Base-by-base conservation (phyloP, 2,113 vertebrate genomes). In the Arenaria interpres region DNA sequence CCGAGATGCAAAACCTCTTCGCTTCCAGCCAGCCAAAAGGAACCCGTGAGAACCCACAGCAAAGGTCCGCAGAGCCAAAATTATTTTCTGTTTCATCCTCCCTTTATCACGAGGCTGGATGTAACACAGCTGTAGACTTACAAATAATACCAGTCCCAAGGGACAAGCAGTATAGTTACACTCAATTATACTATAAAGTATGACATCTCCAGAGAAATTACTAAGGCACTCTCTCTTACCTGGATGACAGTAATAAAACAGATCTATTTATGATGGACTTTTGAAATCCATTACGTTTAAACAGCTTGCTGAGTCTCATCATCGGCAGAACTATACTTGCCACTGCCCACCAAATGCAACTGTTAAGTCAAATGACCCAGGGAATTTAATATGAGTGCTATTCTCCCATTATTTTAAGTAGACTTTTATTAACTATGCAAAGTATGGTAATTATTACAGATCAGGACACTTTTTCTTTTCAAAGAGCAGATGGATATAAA, bases 121-220 rank as follows among this genome's bases (percentile, higher is more conserved):
- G 89, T 67, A 96, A 92, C 67, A 91, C 86, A 96, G 95, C 94
- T 96, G 94, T 81, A 95, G 92, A 76, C 91, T 76, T 92, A 91
- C 87, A 95, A 89, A 92, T 88, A 95, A 76, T 35, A 85, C 74
- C 89, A 48, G 54, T 97, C 97, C 85, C 96, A 3, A 89, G 93
- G 93, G 95, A 94, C 63, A 39, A 73, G 93, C 94, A 82, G 84
- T 93, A 88, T 39, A 97, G 96, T 97, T 96, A 96, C 92, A 97
- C 94, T 97, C 92, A 95, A 97, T 96, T 97, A 97, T 97, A 94
- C 95, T 71, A 87, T 96, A 95, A 97, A 97, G 91, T 91, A 97
- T 95, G 95, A 92, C 96, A 97, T 97, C 96, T 97, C 90, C 85
- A 91, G 95, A 97, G 95, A 95, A 96, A 97, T 97, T 94, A 96